Evolutionary conservation across 1,140 invertebrate genomes (phyloP), one percentile per base, ranked within the genome.

Genomic region (Apis mellifera): DNA sequence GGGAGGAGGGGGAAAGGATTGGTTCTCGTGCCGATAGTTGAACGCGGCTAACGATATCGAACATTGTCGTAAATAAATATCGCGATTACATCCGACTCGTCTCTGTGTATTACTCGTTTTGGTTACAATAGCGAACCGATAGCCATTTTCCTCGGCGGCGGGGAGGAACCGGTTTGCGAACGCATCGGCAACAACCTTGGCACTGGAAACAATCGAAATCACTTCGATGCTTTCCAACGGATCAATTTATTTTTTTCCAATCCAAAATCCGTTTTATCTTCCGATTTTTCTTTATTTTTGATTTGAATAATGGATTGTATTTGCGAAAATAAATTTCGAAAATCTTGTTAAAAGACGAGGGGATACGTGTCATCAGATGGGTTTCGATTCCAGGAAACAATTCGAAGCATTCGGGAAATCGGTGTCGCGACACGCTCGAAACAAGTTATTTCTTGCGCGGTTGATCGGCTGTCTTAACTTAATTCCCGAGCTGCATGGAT

Each of bases 141-240:
- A 78, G 77, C 23, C n/a, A 52, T 42, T 64, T 73, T 79, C 42
- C 77, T 72, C 54, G 26, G 8, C 68, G 12, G 17, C 15, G 26
- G 32, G 42, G 59, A 13, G 60, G 66, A 79, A 79, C 78, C 78
- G 78, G 78, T 79, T 79, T 72, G 68, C 48, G 48, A 32, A 54
- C 57, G 23, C 42, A 59, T 69, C 32, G 65, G 54, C 50, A 19
- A 26, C 23, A 79, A 64, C 69, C 78, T 72, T 72, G 68, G 9
- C 19, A 23, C 59, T 73, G 64, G 69, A 79, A 32, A 79, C 69
- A 79, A 73, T 79, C 78, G 69, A 79, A 79, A 72, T 79, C 64
- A 54, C 57, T 54, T 72, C 32, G 66, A 23, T 57, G 1, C 19
- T 60, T 26, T 60, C 21, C 9, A 26, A 32, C 72, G 11, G 69